phyloP scores from a whole-genome alignment of 2,113 vertebrate species.

The Poeciliopsis occidentalis region DNA sequence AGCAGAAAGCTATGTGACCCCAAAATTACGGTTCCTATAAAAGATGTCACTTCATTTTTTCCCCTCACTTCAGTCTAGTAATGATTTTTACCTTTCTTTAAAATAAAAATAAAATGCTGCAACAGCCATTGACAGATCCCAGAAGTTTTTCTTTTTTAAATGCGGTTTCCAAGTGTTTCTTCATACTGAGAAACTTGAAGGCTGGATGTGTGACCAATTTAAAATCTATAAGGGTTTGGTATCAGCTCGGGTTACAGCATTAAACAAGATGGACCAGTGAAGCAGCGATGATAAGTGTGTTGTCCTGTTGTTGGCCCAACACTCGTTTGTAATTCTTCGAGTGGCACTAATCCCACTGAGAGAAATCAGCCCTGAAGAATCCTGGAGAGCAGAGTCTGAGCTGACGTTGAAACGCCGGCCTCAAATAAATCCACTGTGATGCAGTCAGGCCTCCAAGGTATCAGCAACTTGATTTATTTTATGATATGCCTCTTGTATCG shows the following conservation, averaged over 20 bases:
- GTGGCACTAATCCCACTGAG: slow-evolving; percentile 16
- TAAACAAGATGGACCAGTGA: slow-evolving; percentile 5
- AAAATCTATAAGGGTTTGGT: neutral
- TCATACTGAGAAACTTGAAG: neutral
- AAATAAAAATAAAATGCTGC: neutral
- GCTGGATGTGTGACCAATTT: neutral
- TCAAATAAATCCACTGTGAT: slow-evolving; percentile 2
- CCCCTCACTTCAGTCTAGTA: neutral
- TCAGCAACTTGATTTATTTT: neutral
- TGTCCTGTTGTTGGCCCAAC: slow-evolving; percentile 20
- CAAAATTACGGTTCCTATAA: neutral
- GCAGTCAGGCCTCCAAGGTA: neutral
- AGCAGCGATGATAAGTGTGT: neutral
- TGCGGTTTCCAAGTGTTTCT: neutral
- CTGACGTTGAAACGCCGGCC: neutral
- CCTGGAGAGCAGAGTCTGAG: neutral
- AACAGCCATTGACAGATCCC: neutral
- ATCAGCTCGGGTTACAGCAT: slow-evolving; percentile 1
- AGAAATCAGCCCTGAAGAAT: slow-evolving; percentile 1
- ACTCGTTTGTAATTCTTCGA: slow-evolving; percentile 13
- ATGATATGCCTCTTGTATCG: neutral
- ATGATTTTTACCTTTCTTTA: neutral
- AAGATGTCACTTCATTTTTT: neutral
- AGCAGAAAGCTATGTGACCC: neutral
- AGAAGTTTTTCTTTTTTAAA: neutral